Base-by-base conservation (phyloP, 2,888 invertebrate species). In the Magallana nippona region DNA sequence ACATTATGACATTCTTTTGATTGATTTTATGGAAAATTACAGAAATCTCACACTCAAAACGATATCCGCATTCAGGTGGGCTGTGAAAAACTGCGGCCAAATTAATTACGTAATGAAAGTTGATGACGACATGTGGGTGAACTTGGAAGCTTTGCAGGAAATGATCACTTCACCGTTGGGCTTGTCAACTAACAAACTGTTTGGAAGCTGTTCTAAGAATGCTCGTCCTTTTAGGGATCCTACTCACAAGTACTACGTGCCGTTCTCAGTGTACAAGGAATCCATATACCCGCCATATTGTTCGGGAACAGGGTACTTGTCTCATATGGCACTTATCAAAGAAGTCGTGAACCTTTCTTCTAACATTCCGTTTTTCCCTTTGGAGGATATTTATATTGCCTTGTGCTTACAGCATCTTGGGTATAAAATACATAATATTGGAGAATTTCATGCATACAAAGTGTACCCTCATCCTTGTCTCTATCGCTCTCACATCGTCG, bases 121-220 rank as follows among this genome's bases (percentile, higher is more conserved):
- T 11, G 85, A 86, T 82, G 85, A 86, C 17, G 85, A 86, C 71
- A 84, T 86, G 82, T 86, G 85, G 85, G 77, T 86, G 3, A 83
- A 86, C 57, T 78, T 79, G 56, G 79, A 77, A 32, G 56, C 57
- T 15, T 79, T 86, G 22, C 55, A 56, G 17, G 63, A 44, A 55
- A 78, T 80, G 13, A 27, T 83, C 8, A 27, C 5, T 44, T 44
- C 44, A 55, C 78, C 78, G 17, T 22, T 78, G 15, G 63, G 63
- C 11, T 63, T 63, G 15, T 63, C 63, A 27, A 10, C 71, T 8
- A 55, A 63, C 13, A 44, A 32, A 22, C 17, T 84, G n/a, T 78
- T 78, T 57, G 85, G 85, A 2, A 79, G 71, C 22, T 86, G 85
- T 56, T 55, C 58, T 10, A 62, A 19, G 17, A 79, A 63, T 55